Percentiles rank a stretch among this genome's conserved stretches.
phyloP scores from a whole-genome alignment of 2,888 invertebrate species.

The Coleophora flavipennella region DNA sequence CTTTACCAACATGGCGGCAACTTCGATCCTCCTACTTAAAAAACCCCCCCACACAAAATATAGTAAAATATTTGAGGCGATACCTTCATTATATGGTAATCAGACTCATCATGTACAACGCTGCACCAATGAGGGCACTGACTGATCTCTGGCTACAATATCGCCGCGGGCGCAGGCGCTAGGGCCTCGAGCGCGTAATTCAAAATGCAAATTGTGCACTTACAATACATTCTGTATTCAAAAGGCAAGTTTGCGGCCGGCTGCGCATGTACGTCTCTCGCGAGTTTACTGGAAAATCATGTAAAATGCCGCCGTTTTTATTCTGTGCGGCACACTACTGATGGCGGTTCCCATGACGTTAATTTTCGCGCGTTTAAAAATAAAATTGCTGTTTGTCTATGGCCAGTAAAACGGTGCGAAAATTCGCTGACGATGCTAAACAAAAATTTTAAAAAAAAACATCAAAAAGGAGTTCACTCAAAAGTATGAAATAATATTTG shows the following conservation, averaged over 20 bases:
- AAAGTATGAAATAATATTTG: too few relatives aligned
- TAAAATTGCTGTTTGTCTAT: conserved; percentile 28
- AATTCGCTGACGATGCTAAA: too few relatives aligned
- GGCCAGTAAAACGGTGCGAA: conserved; percentile 10
- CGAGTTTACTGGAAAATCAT: conserved; percentile 65
- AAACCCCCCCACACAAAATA: too few relatives aligned
- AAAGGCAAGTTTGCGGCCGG: conserved; percentile 37
- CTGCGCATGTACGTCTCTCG: conserved; percentile 51
- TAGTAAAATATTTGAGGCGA: too few relatives aligned
- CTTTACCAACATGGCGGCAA: too few relatives aligned
- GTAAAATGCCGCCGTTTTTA: conserved; percentile 66
- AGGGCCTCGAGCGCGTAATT: conserved; percentile 57
- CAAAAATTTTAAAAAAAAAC: too few relatives aligned
- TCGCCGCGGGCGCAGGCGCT: conserved; percentile 24
- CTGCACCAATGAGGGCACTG: background rate
- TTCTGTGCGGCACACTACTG: conserved; percentile 52
- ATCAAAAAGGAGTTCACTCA: too few relatives aligned
- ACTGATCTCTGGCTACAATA: conserved; percentile 3
- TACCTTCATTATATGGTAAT: background rate
- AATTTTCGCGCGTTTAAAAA: conserved; percentile 54
- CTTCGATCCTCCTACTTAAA: too few relatives aligned
- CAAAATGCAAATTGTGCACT: conserved; percentile 70
- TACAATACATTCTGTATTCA: conserved; percentile 67
- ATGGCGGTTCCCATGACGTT: conserved; percentile 68
- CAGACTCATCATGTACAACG: background rate